These are phyloP conservation scores for Trachelus troglodyta DNA, from an alignment of 2,888 invertebrate species.

Conservation along the genomic window DNA sequence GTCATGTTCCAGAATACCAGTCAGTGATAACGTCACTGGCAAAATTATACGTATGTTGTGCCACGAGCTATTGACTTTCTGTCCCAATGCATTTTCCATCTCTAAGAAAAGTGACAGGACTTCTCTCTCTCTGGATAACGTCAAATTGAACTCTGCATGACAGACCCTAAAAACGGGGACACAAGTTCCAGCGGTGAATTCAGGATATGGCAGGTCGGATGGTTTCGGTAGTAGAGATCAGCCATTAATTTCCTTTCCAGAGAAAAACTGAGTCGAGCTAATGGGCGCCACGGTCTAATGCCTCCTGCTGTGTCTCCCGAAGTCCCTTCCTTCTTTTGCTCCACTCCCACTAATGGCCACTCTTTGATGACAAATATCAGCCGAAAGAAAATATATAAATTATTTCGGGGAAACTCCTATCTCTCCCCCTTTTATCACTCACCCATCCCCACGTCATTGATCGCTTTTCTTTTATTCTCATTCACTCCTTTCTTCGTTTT, in stretches of 20 bases:
- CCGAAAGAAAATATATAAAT: constrained; percentile 65
- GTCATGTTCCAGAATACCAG: background rate
- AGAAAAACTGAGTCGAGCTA: constrained; percentile 60
- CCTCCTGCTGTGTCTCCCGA: constrained; percentile 61
- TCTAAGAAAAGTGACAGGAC: background rate
- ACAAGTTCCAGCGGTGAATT: background rate
- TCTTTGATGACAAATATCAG: constrained; percentile 67
- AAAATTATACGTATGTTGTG: background rate
- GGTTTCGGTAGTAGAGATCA: constrained; percentile 45
- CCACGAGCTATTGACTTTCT: background rate
- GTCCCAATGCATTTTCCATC: background rate
- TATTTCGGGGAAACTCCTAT: constrained; percentile 50
- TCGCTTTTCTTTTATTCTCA: constrained; percentile 46
- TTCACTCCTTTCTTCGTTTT: constrained; percentile 44
- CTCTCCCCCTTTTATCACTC: background rate
- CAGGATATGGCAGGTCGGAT: background rate
- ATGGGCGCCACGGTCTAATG: constrained; percentile 65
- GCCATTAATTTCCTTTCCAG: constrained; percentile 63
- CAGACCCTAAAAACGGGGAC: background rate
- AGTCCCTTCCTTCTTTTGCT: constrained; percentile 16
- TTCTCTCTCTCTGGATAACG: background rate
- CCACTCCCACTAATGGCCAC: constrained; percentile 60
- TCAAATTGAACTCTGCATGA: background rate
- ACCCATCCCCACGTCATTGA: constrained; percentile 7
- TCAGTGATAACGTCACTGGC: background rate